Conservation (phyloP, 2,113 vertebrate species). For the human region GRCh38 chrX:21580501-21581000, state of each 20-base stretch:
- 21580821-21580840: background rate
- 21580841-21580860: background rate
- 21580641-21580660: slow-evolving; percentile 22
- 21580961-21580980: slow-evolving; percentile 13
- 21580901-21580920: background rate
- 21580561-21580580: slow-evolving; percentile 36
- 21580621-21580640: slow-evolving; percentile 23
- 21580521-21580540: slow-evolving; percentile 28
- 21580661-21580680: background rate
- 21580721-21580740: slow-evolving; percentile 17
- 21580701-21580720: background rate
- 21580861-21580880: slow-evolving; percentile 21
- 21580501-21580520: slow-evolving; percentile 12
- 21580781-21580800: background rate
- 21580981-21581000: slow-evolving; percentile 44
- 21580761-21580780: slow-evolving; percentile 42
- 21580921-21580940: background rate
- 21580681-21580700: slow-evolving; percentile 13
- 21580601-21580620: slow-evolving; percentile 6
- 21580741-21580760: slow-evolving; percentile 39
- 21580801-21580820: slow-evolving; percentile 22
- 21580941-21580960: slow-evolving; percentile 25
- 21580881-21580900: background rate
- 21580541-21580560: background rate
- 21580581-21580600: slow-evolving; percentile 16